Evolutionary conservation across 2,888 invertebrate genomes (phyloP), one percentile per base, ranked within the genome.

Genomic region (Pimpla rufipes): DNA sequence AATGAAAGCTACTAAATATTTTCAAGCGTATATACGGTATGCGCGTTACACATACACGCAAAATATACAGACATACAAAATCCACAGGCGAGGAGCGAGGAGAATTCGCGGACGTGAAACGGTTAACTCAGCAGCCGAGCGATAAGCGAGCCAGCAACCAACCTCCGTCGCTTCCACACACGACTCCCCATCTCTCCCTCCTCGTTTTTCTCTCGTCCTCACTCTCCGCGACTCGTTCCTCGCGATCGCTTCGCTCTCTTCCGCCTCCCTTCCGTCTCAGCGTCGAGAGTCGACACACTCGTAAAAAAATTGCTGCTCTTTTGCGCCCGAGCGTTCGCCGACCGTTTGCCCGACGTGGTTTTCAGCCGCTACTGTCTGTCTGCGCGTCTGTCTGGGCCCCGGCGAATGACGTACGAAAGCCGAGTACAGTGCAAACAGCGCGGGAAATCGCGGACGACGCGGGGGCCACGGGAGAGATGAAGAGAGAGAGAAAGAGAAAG

Each of bases 51-150:
- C 52, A 29, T 84, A 50, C 18, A 71, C 55, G 62, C 62, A 35
- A 55, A 78, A 18, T 52, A 35, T 64, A 67, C 52, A 45, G 21
- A n/a, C 35, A 10, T 59, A 62, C 52, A 21, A 13, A 73, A 52
- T 2, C n/a, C 29, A 29, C 3, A 29, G 29, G 29, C n/a, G 29
- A 29, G 2, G 3, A 29, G 2, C 73, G 18, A 50, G 21, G 81
- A 21, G 50, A 45, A 73, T 71, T 71, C 67, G 68, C 79, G 75
- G 66, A 84, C 81, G 81, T 79, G 78, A 86, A 87, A 86, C 71
- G 81, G 81, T 87, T 81, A 87, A 68, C 84, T 85, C 85, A 81
- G 87, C 87, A 86, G 84, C 62, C 42, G 78, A 76, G 82, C 81
- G 87, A 87, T 79, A 87, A 87, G 81, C 37, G 37, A 62, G 37